Base-by-base conservation (phyloP, 37 sponge, comb jelly and placozoan genomes). In the Tethya wilhelma region DNA sequence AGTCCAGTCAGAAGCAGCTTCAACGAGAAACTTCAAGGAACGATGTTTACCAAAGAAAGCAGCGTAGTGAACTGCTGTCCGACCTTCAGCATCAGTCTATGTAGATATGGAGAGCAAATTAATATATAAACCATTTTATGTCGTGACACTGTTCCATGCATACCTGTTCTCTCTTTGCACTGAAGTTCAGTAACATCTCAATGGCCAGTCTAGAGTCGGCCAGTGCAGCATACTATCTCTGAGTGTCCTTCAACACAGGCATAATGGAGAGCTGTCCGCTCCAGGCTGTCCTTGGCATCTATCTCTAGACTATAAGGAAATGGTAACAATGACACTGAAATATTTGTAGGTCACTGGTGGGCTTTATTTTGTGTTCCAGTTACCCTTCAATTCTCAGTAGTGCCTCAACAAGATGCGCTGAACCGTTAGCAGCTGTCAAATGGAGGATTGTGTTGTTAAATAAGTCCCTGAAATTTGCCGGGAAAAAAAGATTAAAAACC, bases 1-100 rank as follows among this genome's bases (percentile, higher is more conserved):
- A 20, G 84, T 73, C 90, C 92, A 90, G 56, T 89, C 87, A 26
- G 93, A 82, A 1, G 90, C 96, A 40, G 84, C 53, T 34, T 93
- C 91, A 34, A 96, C 79, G 19, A 96, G 79, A 55, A 87, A 90
- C 79, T 96, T 86, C 40, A 96, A 84, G 29, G 97, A 49, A 30
- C 81, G 74, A 32, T 83, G 73, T 32, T 84, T 79, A 37, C 94
- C 94, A 90, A 89, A 96, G 78, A 90, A 90, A 20, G 97, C 91
- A 39, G 94, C 97, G 82, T 96, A 96, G 84, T 96, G 97, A 1
- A 93, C 86, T 3, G 97, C 94, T 17, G 97, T 93, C 49, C 91
- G 76, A 7, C 91, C 91, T 28, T 90, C 73, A 42, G 74, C 14
- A 59, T 96, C 97, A 39, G 38, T 64, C 91, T 94, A 46, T 20